Percentiles rank a stretch among this genome's conserved stretches.
Conservation (phyloP, 2,888 invertebrate species). For the Lapara coniferarum region DNA sequence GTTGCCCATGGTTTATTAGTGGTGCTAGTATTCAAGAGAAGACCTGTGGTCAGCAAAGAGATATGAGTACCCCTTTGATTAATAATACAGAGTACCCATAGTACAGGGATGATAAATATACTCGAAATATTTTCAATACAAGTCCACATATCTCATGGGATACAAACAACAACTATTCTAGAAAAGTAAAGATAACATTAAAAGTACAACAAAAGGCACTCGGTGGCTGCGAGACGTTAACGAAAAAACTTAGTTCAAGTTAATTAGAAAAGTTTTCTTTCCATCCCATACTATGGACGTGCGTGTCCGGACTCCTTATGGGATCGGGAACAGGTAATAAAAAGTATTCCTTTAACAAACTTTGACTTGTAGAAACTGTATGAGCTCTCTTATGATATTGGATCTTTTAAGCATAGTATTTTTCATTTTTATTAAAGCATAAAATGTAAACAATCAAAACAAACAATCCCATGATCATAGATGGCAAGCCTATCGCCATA, state of each 20-base stretch:
- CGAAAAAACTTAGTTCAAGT: slow-evolving; percentile 70
- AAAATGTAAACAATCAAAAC: too few relatives aligned
- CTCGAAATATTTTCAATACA: not conserved
- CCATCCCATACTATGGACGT: slow-evolving; percentile 9
- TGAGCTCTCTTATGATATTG: not conserved
- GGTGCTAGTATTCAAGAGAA: too few relatives aligned
- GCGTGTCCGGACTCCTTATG: not conserved
- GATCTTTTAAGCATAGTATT: not conserved
- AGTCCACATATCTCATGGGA: not conserved
- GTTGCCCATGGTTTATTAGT: too few relatives aligned
- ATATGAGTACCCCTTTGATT: too few relatives aligned
- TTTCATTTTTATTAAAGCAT: too few relatives aligned
- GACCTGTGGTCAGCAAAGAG: too few relatives aligned
- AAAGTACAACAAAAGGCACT: slow-evolving; percentile 66
- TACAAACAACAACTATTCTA: slow-evolving; percentile 24
- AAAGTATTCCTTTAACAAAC: slow-evolving; percentile 3
- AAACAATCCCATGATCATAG: too few relatives aligned
- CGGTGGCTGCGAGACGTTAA: slow-evolving; percentile 54
- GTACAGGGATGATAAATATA: not conserved
- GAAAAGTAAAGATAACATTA: slow-evolving; percentile 47
- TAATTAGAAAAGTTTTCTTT: slow-evolving; percentile 73
- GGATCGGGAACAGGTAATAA: slow-evolving; percentile 10
- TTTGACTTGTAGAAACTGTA: not conserved
- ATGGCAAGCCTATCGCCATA: too few relatives aligned
- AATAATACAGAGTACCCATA: too few relatives aligned